Percentiles rank a stretch among this genome's conserved stretches.
These are phyloP conservation scores for Phrynocephalus forsythii DNA, from an alignment of 2,797 vertebrate species.

Conservation along the genomic window DNA sequence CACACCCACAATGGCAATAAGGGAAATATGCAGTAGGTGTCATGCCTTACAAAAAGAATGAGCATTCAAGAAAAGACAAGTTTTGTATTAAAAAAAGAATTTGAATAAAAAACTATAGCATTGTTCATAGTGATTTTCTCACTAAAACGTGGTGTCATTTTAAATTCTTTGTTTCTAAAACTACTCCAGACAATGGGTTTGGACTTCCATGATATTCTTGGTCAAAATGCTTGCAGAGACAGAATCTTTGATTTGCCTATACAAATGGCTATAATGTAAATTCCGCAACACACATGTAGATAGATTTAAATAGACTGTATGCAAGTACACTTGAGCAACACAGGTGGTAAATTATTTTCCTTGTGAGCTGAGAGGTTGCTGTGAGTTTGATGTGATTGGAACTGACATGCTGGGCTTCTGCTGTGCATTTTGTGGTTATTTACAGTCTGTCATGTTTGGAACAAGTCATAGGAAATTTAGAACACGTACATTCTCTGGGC, in stretches of 20 bases:
- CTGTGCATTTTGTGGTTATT: conserved; percentile 9
- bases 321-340: conserved; percentile 24
- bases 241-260: conserved; percentile 5
- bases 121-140: neutral
- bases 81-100: too few species aligned
- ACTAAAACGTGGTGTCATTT: neutral
- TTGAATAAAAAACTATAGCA: too few species aligned
- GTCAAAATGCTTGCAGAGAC: neutral
- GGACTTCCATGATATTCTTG: neutral
- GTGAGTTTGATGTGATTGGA: conserved; percentile 31
- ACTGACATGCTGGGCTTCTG: conserved; percentile 12
- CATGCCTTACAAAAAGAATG: neutral
- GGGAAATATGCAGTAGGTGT: neutral
- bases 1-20: neutral
- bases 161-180: neutral
- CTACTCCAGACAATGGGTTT: neutral
- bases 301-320: conserved; percentile 1
- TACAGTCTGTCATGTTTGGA: conserved; percentile 17
- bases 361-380: neutral
- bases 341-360: conserved; percentile 27
- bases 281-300: neutral
- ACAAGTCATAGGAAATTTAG: neutral
- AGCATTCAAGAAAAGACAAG: neutral
- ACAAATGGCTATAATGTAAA: conserved; percentile 5
- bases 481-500: neutral